These are phyloP conservation scores for Oasisia sp. DNA, from an alignment of 2,888 invertebrate genomes.

Conservation along the genomic window DNA sequence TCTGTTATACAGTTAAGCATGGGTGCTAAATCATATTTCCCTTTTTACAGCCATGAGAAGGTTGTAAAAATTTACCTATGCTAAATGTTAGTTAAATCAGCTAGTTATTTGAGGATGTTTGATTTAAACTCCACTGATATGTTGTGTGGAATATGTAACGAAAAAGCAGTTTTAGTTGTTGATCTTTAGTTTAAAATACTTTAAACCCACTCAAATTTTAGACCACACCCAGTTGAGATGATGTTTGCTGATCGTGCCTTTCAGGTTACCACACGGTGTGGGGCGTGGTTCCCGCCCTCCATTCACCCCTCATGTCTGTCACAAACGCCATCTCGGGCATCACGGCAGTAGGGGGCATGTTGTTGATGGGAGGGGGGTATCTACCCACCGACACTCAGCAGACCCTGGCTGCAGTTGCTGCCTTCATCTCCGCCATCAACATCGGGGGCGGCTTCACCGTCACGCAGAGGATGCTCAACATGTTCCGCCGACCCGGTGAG, in stretches of 20 bases:
- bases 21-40: no score
- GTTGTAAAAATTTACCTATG: no score
- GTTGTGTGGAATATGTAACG: no score
- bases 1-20: no score
- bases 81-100: no score
- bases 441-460: constrained; percentile 91
- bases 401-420: constrained; percentile 82
- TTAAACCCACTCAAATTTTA: no score
- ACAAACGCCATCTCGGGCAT: constrained; percentile 92
- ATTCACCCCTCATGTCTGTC: constrained; percentile 91
- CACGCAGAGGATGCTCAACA: constrained; percentile 90
- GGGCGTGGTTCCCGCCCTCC: constrained; percentile 90
- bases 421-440: constrained; percentile 88
- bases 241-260: constrained; percentile 21
- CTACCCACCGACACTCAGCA: constrained; percentile 77
- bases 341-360: constrained; percentile 88
- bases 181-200: no score
- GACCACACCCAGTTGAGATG: neutral
- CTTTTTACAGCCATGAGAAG: no score
- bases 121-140: no score
- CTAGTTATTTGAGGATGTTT: no score
- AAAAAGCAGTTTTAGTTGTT: no score
- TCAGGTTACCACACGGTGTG: constrained; percentile 86
- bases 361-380: constrained; percentile 86
- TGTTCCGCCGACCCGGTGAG: constrained; percentile 77